Conservation (phyloP, 2,113 vertebrate genomes). For the Meles meles region DNA sequence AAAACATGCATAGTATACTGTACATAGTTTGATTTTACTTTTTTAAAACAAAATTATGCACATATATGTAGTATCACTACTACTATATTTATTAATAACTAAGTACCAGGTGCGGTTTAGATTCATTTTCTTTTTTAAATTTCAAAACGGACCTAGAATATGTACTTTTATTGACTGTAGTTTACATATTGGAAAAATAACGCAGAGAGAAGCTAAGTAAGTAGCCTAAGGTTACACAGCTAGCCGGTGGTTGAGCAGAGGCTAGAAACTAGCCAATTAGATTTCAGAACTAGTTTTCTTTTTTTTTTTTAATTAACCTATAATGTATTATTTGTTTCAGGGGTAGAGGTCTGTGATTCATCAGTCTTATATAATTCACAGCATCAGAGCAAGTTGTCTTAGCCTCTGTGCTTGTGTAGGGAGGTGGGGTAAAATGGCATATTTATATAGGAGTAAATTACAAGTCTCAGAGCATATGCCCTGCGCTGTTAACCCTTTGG, state of each 20-base stretch:
- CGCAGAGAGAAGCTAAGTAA: not conserved
- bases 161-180: not conserved
- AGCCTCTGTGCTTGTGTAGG: not conserved
- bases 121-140: constrained; percentile 23
- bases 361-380: too few relatives aligned
- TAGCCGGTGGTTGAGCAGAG: not conserved
- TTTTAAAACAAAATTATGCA: not conserved
- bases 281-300: not conserved
- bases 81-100: not conserved
- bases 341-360: too few relatives aligned
- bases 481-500: not conserved
- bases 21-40: not conserved
- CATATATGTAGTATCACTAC: not conserved
- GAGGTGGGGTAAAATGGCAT: not conserved
- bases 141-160: not conserved
- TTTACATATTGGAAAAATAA: not conserved
- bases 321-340: too few relatives aligned
- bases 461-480: not conserved
- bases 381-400: not conserved
- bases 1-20: not conserved
- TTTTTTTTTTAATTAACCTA: too few relatives aligned
- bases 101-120: not conserved
- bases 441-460: not conserved
- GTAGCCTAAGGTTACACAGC: not conserved
- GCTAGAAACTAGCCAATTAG: not conserved